These are phyloP conservation scores for Macrosoma leucophasiata DNA, from an alignment of 2,888 invertebrate species.

Conservation along the genomic window DNA sequence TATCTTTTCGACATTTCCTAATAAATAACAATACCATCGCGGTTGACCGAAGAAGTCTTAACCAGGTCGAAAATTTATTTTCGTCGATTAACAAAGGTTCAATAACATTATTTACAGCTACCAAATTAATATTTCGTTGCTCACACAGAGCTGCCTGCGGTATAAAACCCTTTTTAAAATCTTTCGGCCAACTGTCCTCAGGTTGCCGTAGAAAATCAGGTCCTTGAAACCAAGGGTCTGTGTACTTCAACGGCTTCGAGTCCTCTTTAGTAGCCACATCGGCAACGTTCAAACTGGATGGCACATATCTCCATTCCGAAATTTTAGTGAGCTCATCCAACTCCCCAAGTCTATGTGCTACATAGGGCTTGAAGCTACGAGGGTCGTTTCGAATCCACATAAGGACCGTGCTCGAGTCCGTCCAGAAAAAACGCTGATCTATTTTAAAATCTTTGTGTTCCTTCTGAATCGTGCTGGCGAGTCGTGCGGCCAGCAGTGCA, in stretches of 20 bases:
- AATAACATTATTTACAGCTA: neutral
- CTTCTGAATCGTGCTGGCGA: constrained; percentile 2
- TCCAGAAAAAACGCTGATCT: constrained; percentile 9
- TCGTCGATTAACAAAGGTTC: neutral
- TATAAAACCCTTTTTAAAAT: no score
- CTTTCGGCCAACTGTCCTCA: constrained; percentile 8
- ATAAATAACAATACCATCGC: constrained; percentile 5
- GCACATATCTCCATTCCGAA: constrained; percentile 10
- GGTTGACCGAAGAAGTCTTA: constrained; percentile 1
- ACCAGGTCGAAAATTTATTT: constrained; percentile 6
- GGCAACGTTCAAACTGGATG: constrained; percentile 6
- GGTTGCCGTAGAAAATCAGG: constrained; percentile 4
- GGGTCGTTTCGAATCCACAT: constrained; percentile 11
- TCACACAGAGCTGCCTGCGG: neutral
- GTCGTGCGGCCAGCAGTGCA: constrained; percentile 7
- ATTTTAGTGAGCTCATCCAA: constrained; percentile 9
- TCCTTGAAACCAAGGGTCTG: constrained; percentile 12
- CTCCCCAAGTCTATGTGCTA: constrained; percentile 12
- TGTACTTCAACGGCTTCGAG: constrained; percentile 1
- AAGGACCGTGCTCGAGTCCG: constrained; percentile 10
- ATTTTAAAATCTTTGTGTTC: constrained; percentile 5
- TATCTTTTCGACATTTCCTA: constrained; percentile 7
- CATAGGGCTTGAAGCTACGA: constrained; percentile 8
- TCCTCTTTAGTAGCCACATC: constrained; percentile 9
- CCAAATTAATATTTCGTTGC: neutral